phyloP scores from a whole-genome alignment of 2,888 invertebrate species.

The Rhagonycha lutea region DNA sequence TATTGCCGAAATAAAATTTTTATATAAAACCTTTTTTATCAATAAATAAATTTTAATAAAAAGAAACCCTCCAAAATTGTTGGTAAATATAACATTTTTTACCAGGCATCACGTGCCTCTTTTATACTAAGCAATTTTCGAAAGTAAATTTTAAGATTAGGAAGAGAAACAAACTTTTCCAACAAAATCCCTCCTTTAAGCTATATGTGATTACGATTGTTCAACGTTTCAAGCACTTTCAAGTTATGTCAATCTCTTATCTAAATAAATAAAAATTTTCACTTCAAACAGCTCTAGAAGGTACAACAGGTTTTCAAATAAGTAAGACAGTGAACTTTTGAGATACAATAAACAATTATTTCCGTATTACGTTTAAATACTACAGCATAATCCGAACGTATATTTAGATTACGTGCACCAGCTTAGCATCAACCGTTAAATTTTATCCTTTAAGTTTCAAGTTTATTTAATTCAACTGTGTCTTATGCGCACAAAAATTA shows the following conservation, averaged over 20 bases:
- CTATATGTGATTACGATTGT: not conserved
- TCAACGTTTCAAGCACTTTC: not conserved
- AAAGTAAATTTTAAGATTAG: not conserved
- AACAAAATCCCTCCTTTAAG: not conserved
- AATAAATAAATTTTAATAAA: not conserved
- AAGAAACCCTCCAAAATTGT: not conserved
- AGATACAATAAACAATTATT: not conserved
- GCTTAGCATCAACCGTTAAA: not conserved
- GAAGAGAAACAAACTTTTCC: not conserved
- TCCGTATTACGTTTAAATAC: not conserved
- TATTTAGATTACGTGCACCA: not conserved
- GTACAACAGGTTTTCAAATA: not conserved
- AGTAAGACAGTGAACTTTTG: not conserved
- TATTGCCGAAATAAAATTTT: not conserved
- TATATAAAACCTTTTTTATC: too few species aligned
- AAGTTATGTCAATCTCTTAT: not conserved
- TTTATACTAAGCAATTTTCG: not conserved
- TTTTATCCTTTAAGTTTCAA: not conserved
- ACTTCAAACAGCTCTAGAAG: not conserved
- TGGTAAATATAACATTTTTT: not conserved
- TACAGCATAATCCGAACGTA: not conserved
- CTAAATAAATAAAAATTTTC: not conserved
- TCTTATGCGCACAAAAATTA: not conserved
- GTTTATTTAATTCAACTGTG: not conserved
- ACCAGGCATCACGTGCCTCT: not conserved